Conservation (phyloP, 1,140 invertebrate species). For the Rhagoletis pomonella region DNA sequence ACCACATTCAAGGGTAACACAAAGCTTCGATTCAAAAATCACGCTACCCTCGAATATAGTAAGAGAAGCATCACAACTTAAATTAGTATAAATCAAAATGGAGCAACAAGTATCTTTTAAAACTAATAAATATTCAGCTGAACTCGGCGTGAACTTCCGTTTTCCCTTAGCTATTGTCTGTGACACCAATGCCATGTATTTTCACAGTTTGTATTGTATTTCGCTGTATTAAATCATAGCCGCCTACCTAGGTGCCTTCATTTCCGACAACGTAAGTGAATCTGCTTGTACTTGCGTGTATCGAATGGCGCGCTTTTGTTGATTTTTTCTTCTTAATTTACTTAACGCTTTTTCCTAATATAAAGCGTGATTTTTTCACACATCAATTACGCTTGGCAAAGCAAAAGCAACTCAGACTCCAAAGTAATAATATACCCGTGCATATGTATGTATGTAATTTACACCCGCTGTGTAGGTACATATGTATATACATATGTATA, state of each 20-base stretch:
- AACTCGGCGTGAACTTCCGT: slow-evolving; percentile 32
- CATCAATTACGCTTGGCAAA: slow-evolving; percentile 36
- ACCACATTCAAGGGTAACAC: too few species aligned
- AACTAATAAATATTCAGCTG: slow-evolving; percentile 20
- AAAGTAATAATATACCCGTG: neutral
- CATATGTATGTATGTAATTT: neutral
- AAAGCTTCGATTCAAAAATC: too few species aligned
- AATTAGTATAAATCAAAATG: too few species aligned
- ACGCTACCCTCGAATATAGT: too few species aligned
- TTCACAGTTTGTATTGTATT: neutral
- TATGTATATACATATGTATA: too few species aligned
- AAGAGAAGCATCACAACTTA: too few species aligned
- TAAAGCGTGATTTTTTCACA: slow-evolving; percentile 33
- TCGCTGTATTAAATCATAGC: neutral
- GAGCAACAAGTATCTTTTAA: neutral
- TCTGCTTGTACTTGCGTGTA: neutral
- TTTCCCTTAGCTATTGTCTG: neutral
- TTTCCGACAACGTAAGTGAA: slow-evolving; percentile 22
- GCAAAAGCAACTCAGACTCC: neutral
- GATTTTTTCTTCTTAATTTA: neutral
- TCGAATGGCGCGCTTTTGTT: slow-evolving; percentile 9
- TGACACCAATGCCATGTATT: neutral
- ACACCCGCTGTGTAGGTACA: neutral
- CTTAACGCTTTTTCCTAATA: neutral
- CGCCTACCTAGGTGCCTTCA: neutral